A percentile compares a stretch with the other conserved stretches of the same genome.
Evolutionary conservation across 2,888 invertebrate species (phyloP).

Genomic region (Uropetala carovei): DNA sequence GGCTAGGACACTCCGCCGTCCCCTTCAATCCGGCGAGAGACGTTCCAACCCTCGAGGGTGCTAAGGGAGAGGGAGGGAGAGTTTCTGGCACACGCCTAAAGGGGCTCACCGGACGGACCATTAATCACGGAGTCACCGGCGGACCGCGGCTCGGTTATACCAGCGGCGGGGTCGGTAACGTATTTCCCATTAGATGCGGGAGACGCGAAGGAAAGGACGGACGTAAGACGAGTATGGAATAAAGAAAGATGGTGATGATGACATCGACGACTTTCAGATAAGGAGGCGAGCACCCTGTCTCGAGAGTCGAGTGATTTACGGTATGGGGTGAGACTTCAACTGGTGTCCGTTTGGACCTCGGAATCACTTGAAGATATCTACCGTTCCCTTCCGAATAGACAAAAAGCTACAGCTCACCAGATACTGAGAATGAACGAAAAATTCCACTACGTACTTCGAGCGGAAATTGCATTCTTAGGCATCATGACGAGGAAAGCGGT

Average conservation of each 20-base stretch:
- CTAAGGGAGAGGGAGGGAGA: too few relatives aligned
- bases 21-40: too few relatives aligned
- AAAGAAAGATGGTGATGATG: neutral
- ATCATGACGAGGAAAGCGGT: too few relatives aligned
- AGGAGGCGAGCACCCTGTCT: neutral
- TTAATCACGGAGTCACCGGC: neutral
- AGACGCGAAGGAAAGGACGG: neutral
- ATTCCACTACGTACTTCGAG: too few relatives aligned
- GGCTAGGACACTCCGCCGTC: neutral
- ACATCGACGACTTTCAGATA: slow-evolving; percentile 13
- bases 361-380: neutral
- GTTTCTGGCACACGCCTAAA: too few relatives aligned
- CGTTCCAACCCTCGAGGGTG: too few relatives aligned
- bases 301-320: neutral
- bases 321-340: neutral
- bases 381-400: neutral
- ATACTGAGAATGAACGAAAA: too few relatives aligned
- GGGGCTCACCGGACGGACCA: neutral
- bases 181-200: neutral
- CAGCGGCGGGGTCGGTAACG: neutral
- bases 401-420: too few relatives aligned
- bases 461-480: too few relatives aligned
- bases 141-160: neutral
- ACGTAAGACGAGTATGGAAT: neutral
- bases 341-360: too few relatives aligned